Evolutionary conservation across 2,888 invertebrate species (phyloP), one percentile per base, ranked within the genome.

Genomic region (Acleris laterana): DNA sequence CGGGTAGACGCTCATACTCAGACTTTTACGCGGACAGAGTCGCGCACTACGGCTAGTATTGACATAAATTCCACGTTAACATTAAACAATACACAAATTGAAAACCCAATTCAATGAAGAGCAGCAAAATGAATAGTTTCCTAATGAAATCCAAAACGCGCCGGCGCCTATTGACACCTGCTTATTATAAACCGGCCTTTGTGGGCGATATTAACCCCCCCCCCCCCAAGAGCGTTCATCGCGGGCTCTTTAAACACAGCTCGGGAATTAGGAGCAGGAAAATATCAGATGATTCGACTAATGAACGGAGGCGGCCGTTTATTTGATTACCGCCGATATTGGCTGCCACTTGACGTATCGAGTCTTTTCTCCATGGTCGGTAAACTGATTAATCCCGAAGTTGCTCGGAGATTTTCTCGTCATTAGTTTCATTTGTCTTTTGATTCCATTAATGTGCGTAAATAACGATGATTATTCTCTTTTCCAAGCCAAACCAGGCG

Each of bases 211-310:
- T 55, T 60, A 65, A 65, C 2, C 32, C 9, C 9, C 9, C 9
- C 9, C 1, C 9, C 32, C 1, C 7, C 7, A 6, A 48, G 3
- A 48, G 53, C 63, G 57, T 64, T 59, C 59, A 56, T 64, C 64
- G 50, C 55, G 55, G 19, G 48, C 60, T 60, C 49, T 60, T 65
- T 64, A 65, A 55, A 65, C 55, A 60, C 53, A 42, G 38, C 38
- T 59, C 38, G 9, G 13, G 38, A 64, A 65, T 64, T 59, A 64
- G 53, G 53, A 53, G 28, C 19, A 60, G 64, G 60, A 60, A 65
- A 65, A 65, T 65, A 64, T 64, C 64, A 56, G 60, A 61, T 61
- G 51, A 58, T 57, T 61, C 50, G 56, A 61, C 50, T 66, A 66
- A 66, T 61, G 65, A 66, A 66, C 48, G 50, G 60, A 56, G 59